phyloP scores from a whole-genome alignment of 2,113 vertebrate genomes.

The Numida meleagris region DNA sequence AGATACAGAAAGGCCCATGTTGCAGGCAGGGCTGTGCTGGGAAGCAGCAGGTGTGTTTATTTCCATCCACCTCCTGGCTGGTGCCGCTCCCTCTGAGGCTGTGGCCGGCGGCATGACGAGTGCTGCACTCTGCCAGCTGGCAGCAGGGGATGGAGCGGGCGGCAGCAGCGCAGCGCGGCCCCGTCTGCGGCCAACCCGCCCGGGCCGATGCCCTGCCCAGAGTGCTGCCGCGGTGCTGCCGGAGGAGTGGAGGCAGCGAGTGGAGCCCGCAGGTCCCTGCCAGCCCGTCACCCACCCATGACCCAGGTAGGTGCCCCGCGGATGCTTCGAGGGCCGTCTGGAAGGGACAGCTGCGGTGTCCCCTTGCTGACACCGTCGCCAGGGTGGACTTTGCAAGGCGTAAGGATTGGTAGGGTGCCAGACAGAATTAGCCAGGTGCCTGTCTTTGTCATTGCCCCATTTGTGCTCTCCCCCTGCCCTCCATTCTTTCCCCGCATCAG shows the following conservation, averaged over 20 bases:
- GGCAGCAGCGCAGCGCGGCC: not conserved
- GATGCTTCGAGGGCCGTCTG: not conserved
- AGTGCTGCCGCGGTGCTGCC: not conserved
- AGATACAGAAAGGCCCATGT: not conserved
- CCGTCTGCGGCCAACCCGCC: not conserved
- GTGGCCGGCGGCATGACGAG: conserved; percentile 15
- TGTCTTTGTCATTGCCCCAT: not conserved
- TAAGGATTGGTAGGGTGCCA: not conserved
- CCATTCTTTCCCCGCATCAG: not conserved
- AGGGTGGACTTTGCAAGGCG: not conserved
- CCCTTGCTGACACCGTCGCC: not conserved
- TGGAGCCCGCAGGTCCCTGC: not conserved
- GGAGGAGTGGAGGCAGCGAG: not conserved
- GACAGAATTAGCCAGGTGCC: not conserved
- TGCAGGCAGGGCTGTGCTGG: not conserved
- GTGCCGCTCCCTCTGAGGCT: not conserved
- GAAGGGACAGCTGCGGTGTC: not conserved
- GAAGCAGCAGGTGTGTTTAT: conserved; percentile 53
- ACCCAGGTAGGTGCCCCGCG: not conserved
- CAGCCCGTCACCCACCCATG: not conserved
- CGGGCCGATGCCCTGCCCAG: not conserved
- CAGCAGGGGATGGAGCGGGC: conserved; percentile 43
- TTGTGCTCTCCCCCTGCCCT: not conserved
- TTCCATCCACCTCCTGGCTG: conserved; percentile 52
- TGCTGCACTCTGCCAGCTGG: conserved; percentile 46